Evolutionary conservation across 2,113 vertebrate species (phyloP).

Genomic region (Psittacara wagleri): DNA sequence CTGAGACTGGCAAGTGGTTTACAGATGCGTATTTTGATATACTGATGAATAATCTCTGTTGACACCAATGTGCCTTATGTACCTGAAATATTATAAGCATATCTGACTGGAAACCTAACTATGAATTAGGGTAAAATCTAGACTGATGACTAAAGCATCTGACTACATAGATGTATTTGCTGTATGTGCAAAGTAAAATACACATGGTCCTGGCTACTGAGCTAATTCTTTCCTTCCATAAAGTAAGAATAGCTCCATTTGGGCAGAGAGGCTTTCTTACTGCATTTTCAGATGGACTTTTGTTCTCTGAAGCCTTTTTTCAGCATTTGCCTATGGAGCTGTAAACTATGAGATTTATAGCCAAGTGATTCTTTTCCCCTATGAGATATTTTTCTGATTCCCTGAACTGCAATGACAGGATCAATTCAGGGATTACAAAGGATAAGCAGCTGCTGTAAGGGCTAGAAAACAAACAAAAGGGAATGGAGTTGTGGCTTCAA

Average conservation of each 20-base stretch:
- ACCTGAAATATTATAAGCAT: background rate
- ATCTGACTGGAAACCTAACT: background rate
- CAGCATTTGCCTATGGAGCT: constrained; percentile 6
- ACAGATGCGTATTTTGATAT: background rate
- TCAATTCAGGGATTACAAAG: constrained; percentile 44
- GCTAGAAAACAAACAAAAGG: constrained; percentile 31
- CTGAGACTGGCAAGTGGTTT: background rate
- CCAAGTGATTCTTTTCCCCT: background rate
- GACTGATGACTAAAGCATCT: background rate
- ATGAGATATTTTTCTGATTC: constrained; percentile 32
- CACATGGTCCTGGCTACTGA: background rate
- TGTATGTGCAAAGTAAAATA: background rate
- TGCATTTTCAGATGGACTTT: background rate
- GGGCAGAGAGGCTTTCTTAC: background rate
- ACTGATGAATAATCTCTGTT: background rate
- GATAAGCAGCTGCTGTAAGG: constrained; percentile 17
- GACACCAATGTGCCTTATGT: background rate
- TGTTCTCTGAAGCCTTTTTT: background rate
- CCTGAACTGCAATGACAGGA: constrained; percentile 44
- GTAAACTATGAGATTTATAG: constrained; percentile 30
- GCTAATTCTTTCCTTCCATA: background rate
- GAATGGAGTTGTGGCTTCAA: background rate
- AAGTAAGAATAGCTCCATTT: background rate
- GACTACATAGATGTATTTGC: background rate
- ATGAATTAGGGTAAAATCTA: background rate